Base-by-base conservation (phyloP, 2,113 vertebrate species). In the Monarcha castaneiventris region DNA sequence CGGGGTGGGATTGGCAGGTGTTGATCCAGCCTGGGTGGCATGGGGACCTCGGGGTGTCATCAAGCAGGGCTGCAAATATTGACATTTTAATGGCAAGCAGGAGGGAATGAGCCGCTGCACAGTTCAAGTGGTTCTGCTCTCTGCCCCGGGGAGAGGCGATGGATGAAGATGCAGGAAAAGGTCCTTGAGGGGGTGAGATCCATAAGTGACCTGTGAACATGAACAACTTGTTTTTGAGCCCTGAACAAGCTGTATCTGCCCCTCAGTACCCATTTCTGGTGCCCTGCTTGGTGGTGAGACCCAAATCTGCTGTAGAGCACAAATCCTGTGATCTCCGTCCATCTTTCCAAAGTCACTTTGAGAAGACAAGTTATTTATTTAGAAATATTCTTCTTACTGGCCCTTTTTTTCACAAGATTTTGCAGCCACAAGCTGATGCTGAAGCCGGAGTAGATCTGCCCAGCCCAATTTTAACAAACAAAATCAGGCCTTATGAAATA, bases 1-100 rank as follows among this genome's bases (percentile, higher is more conserved):
- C 6, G 2, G 33, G 91, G 80, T 32, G 71, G 83, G 84, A 97
- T 91, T 96, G 97, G 93, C 90, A 97, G 95, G 75, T 85, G 23
- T 64, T 95, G 87, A 32, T 97, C 91, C 96, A 88, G 79, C 64
- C 75, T 5, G 18, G 62, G 61, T 80, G 92, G 73, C 71, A 25
- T 1, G 11, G 13, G 63, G 87, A 63, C 64, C 74, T 64, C 6
- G 9, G 33, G 37, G 56, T 37, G 35, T 58, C 54, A 81, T 5
- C n/a, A 25, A 61, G 52, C 72, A 58, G n/a, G 73, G 72, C 56
- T 72, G 64, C 32, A 89, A 82, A 92, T 74, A 89, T 87, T 89
- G 95, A 96, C 83, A 27, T 17, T 43, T 61, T 46, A 59, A 90
- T 80, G 48, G 83, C 74, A 35, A 73, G 75, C 37, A 2, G 52